Base-by-base conservation (phyloP, 2,113 vertebrate species). In the Thomomys bottae region DNA sequence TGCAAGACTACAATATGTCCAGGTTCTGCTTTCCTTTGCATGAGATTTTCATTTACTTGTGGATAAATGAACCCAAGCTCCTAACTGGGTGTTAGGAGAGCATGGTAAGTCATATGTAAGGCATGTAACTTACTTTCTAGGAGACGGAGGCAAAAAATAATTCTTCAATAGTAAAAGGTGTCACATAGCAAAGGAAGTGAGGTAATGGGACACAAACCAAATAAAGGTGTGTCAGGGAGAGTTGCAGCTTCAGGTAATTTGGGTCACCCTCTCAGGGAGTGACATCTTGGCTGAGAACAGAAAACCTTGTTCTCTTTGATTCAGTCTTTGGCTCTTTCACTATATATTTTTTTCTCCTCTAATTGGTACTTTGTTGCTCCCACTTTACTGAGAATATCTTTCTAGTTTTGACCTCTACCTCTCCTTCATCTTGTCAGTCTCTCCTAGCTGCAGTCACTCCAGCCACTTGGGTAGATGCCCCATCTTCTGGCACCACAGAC, bases 11-110 rank as follows among this genome's bases (percentile, higher is more conserved):
- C 49, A 54, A 15, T 54, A 49, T 18, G 26, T 91, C 26, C 42
- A 75, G 28, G 10, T 79, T 68, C 23, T 85, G 14, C 64, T 45
- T 75, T 83, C 36, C 59, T 32, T 38, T 85, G 32, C 66, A 38
- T 73, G 86, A 83, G 66, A 49, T 49, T 66, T 89, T 77, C 28
- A 73, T 21, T 82, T 82, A 24, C 63, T 80, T 34, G 64, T 72
- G 57, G 66, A 67, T 64, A 88, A 88, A 84, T 30, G 20, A 20
- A 49, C 32, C 21, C 26, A 87, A 87, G 73, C 14, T 36, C 57
- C 12, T 18, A 34, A 34, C 30, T 24, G 72, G 49, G 76, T 2
- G 28, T 3, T 12, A 68, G 40, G 54, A 40, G 66, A 40, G 32
- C n/a, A n/a, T 10, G 11, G 23, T 34, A 32, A 67, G 75, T 61